phyloP scores from a whole-genome alignment of 2,888 invertebrate genomes.

The Stenotaenia linearis region DNA sequence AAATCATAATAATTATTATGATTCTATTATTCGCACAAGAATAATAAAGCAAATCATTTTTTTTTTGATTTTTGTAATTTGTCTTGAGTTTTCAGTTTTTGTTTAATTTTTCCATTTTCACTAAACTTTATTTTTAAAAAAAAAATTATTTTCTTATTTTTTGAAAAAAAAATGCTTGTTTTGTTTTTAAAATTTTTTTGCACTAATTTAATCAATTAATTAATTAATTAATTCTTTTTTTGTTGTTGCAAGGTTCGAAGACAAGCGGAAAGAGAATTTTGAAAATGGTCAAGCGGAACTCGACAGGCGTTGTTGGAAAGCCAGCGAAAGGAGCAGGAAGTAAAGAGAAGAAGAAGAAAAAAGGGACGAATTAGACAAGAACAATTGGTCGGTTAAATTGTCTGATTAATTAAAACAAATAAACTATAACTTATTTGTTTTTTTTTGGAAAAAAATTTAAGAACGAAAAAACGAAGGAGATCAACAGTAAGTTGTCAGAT shows the following conservation, averaged over 20 bases:
- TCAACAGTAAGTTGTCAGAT: slow-evolving; percentile 73
- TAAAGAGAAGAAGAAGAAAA: slow-evolving; percentile 85
- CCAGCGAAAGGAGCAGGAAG: slow-evolving; percentile 83
- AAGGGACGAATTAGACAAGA: slow-evolving; percentile 57
- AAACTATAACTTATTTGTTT: neutral
- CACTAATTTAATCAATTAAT: too few relatives aligned
- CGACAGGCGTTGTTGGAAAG: slow-evolving; percentile 80
- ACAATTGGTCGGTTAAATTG: slow-evolving; percentile 52
- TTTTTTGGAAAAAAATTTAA: slow-evolving; percentile 41
- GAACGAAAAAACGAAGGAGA: slow-evolving; percentile 68
- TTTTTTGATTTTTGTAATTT: too few relatives aligned
- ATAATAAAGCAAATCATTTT: too few relatives aligned
- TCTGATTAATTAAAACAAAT: neutral
- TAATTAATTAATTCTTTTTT: too few relatives aligned
- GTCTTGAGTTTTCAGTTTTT: too few relatives aligned
- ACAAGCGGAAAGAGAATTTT: slow-evolving; percentile 93
- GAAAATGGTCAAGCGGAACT: slow-evolving; percentile 96
- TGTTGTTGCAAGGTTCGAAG: slow-evolving; percentile 68
- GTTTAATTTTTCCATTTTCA: too few relatives aligned
- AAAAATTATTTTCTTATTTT: too few relatives aligned
- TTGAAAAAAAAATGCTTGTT: too few relatives aligned
- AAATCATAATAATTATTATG: too few relatives aligned
- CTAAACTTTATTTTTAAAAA: too few relatives aligned
- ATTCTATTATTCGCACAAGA: too few relatives aligned
- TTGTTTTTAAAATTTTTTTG: too few relatives aligned